Conservation (phyloP, 2,888 invertebrate genomes). For the Parnassius mnemosyne region DNA sequence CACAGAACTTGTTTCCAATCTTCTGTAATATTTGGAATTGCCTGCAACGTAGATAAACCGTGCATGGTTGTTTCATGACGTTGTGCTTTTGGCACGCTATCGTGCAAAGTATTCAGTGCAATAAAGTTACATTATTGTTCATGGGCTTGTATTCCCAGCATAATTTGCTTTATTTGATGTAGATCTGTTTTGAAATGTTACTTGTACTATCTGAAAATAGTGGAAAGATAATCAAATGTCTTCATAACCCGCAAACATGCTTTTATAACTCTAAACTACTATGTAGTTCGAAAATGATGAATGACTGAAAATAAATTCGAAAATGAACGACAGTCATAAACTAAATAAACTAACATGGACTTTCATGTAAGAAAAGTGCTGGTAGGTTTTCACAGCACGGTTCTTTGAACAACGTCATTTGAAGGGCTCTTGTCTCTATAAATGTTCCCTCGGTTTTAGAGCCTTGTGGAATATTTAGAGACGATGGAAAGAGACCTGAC, state of each 20-base stretch:
- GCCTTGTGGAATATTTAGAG: too few species aligned
- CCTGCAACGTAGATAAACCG: not conserved
- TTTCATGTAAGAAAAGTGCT: too few species aligned
- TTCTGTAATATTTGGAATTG: not conserved
- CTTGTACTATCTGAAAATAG: not conserved
- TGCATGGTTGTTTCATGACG: not conserved
- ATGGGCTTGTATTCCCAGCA: not conserved
- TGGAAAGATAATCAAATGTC: not conserved
- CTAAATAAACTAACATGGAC: not conserved
- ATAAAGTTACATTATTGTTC: slow-evolving; percentile 5
- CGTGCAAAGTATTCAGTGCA: slow-evolving; percentile 3
- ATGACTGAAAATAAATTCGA: not conserved
- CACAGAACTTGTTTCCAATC: too few species aligned
- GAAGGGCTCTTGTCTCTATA: too few species aligned
- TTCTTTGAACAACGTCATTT: too few species aligned
- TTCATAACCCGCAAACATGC: too few species aligned
- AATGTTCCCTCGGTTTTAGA: too few species aligned
- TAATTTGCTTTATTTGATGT: not conserved
- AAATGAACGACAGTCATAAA: not conserved
- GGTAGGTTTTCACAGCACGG: too few species aligned
- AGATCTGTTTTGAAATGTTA: not conserved
- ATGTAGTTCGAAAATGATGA: too few species aligned
- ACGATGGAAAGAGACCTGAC: too few species aligned
- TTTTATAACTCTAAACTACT: too few species aligned
- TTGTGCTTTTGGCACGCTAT: slow-evolving; percentile 2